Conservation (phyloP, 1,140 invertebrate genomes). For the Apocrypta bakeri region DNA sequence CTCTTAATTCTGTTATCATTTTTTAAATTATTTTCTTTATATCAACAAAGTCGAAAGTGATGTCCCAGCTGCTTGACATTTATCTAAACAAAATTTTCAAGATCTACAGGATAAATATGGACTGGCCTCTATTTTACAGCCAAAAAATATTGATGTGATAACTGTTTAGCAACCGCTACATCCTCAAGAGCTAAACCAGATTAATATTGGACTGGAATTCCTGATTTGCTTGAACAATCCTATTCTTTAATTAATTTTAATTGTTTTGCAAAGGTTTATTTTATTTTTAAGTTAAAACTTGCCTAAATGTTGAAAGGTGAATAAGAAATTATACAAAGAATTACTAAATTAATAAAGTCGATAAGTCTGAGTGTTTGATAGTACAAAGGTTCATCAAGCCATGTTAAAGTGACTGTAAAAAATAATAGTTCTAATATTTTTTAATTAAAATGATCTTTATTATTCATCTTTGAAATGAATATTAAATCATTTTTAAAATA, state of each 20-base stretch:
- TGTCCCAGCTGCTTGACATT: slow-evolving; percentile 17
- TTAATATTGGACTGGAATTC: slow-evolving; percentile 39
- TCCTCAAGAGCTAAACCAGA: slow-evolving; percentile 43
- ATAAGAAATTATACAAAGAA: background rate
- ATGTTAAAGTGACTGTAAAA: too few relatives aligned
- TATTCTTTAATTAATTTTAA: slow-evolving; percentile 32
- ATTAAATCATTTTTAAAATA: background rate
- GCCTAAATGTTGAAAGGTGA: background rate
- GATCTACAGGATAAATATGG: slow-evolving; percentile 37
- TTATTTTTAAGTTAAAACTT: slow-evolving; percentile 34
- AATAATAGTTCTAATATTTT: background rate
- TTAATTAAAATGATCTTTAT: background rate
- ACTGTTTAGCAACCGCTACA: slow-evolving; percentile 38
- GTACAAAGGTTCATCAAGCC: too few relatives aligned
- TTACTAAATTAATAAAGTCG: too few relatives aligned
- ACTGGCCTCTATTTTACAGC: slow-evolving; percentile 37
- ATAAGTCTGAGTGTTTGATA: too few relatives aligned
- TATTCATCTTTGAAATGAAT: slow-evolving; percentile 10
- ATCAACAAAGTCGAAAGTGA: slow-evolving; percentile 13
- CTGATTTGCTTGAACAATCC: slow-evolving; percentile 42
- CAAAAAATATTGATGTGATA: slow-evolving; percentile 40
- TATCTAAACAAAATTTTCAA: slow-evolving; percentile 38
- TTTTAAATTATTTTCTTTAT: slow-evolving; percentile 24
- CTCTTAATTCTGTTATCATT: slow-evolving; percentile 48
- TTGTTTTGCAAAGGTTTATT: slow-evolving; percentile 13